A percentile compares a stretch with the other conserved stretches of the same genome.
Evolutionary conservation across 2,113 vertebrate species (phyloP).

Genomic region (Amphiprion percula): DNA sequence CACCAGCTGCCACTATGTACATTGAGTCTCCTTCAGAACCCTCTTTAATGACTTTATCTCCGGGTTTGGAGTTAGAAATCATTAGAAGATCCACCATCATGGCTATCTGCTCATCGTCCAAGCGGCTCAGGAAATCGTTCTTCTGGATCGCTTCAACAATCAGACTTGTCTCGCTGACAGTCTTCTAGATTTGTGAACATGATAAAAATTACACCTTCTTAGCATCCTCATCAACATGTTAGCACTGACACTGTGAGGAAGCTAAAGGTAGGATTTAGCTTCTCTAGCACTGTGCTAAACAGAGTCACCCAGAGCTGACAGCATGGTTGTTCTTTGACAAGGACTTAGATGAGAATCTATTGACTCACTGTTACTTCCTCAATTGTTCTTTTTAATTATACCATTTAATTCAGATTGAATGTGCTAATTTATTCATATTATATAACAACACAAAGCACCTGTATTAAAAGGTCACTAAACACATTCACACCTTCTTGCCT

Average conservation of each 20-base stretch:
- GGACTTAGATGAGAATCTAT: neutral
- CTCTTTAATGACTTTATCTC: constrained; percentile 81
- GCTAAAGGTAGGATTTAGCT: neutral
- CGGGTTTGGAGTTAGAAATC: constrained; percentile 41
- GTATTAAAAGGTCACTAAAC: constrained; percentile 11
- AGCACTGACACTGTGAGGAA: too few relatives aligned
- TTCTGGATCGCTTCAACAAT: constrained; percentile 83
- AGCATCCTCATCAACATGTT: too few relatives aligned
- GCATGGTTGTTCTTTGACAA: neutral
- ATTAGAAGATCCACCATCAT: constrained; percentile 85
- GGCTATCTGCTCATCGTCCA: constrained; percentile 86
- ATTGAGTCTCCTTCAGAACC: constrained; percentile 85
- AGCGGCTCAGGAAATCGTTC: constrained; percentile 86
- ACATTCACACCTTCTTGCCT: constrained; percentile 7
- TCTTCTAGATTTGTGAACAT: too few relatives aligned
- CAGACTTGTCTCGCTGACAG: constrained; percentile 76
- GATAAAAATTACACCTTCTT: too few relatives aligned
- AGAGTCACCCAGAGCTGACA: neutral
- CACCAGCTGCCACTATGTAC: constrained; percentile 88
- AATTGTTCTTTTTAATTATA: neutral
- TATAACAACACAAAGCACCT: constrained; percentile 3
- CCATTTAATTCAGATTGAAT: neutral
- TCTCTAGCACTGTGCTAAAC: neutral
- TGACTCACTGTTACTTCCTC: too few relatives aligned
- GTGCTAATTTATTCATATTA: constrained; percentile 13